phyloP scores from a whole-genome alignment of 2,888 invertebrate genomes.

The Sinhomidia bicolor region DNA sequence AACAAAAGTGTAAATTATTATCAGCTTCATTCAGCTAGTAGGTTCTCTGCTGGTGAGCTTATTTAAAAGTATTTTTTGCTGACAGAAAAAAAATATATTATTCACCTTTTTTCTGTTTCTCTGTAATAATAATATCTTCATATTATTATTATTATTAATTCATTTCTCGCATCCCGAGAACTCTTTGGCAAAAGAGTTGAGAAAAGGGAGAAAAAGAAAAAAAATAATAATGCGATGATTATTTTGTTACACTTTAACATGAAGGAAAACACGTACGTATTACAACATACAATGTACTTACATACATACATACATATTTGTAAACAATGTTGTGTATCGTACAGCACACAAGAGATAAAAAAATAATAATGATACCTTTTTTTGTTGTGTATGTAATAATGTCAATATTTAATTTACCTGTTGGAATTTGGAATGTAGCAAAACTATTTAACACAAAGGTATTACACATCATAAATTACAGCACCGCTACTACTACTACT shows the following conservation, averaged over 20 bases:
- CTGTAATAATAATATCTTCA: slow-evolving; percentile 30
- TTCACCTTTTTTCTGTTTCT: background rate
- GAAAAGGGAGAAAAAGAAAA: background rate
- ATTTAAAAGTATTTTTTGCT: background rate
- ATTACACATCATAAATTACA: background rate
- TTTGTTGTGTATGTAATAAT: background rate
- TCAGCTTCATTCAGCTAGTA: slow-evolving; percentile 28
- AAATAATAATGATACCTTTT: background rate
- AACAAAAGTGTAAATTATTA: slow-evolving; percentile 57
- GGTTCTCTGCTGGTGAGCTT: background rate
- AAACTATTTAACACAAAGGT: background rate
- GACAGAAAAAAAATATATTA: background rate
- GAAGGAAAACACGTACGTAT: slow-evolving; percentile 23
- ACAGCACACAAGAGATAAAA: background rate
- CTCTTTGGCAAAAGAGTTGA: background rate
- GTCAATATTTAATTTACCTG: background rate
- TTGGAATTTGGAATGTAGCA: slow-evolving; percentile 32
- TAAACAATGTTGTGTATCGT: slow-evolving; percentile 36
- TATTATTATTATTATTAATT: slow-evolving; percentile 3
- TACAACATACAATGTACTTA: slow-evolving; percentile 39
- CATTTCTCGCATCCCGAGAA: background rate
- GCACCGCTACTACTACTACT: too few species aligned
- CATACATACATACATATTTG: too few species aligned
- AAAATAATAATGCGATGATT: too few species aligned
- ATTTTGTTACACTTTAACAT: slow-evolving; percentile 35